Conservation (phyloP, 2,797 vertebrate species). For the Kryptopterus vitreolus region DNA sequence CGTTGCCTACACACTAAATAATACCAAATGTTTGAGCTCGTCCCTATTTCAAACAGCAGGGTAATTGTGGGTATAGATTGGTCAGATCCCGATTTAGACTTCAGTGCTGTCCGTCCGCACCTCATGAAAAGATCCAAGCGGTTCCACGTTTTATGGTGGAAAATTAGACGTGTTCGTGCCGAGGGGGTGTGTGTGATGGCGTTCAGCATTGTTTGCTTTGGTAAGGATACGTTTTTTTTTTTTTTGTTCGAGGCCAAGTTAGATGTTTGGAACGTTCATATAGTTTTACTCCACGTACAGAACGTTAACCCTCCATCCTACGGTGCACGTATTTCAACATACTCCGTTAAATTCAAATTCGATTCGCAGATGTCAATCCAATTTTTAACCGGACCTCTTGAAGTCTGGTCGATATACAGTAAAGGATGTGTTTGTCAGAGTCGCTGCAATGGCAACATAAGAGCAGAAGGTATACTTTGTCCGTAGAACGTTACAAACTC, state of each 20-base stretch:
- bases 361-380: neutral
- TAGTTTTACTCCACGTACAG: slow-evolving; percentile 38
- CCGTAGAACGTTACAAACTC: neutral
- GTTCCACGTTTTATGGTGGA: slow-evolving; percentile 56
- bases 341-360: slow-evolving; percentile 25
- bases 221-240: slow-evolving; percentile 50
- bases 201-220: slow-evolving; percentile 57
- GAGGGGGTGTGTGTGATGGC: slow-evolving; percentile 52
- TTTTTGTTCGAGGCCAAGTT: slow-evolving; percentile 46
- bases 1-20: slow-evolving; percentile 53
- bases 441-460: slow-evolving; percentile 18
- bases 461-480: neutral
- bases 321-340: slow-evolving; percentile 20
- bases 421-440: neutral
- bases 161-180: slow-evolving; percentile 55
- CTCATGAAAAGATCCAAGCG: slow-evolving; percentile 52
- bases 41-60: slow-evolving; percentile 52
- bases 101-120: slow-evolving; percentile 56
- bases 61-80: slow-evolving; percentile 55
- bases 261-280: slow-evolving; percentile 41
- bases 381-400: neutral
- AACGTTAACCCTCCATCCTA: slow-evolving; percentile 46
- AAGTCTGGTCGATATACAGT: slow-evolving; percentile 18
- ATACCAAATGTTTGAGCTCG: slow-evolving; percentile 58
- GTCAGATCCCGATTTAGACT: slow-evolving; percentile 56